Conservation (phyloP, 2,888 invertebrate genomes). For the Hirtodrosophila duncani region DNA sequence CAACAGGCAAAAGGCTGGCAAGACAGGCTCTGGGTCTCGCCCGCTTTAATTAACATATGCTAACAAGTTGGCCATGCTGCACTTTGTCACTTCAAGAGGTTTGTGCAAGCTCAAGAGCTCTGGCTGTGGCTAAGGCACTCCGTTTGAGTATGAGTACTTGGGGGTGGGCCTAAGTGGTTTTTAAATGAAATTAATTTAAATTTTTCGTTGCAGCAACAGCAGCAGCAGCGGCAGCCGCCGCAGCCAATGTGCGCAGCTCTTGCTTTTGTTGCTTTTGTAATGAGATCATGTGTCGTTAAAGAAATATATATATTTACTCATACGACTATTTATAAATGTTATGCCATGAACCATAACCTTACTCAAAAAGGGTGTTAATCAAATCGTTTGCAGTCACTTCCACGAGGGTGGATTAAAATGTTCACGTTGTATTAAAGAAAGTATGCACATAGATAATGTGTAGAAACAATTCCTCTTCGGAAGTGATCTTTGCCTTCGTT, state of each 20-base stretch:
- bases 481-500: too few species aligned
- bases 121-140: slow-evolving; percentile 33
- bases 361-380: slow-evolving; percentile 48
- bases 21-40: slow-evolving; percentile 37
- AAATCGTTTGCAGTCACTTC: too few species aligned
- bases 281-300: slow-evolving; percentile 65
- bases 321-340: slow-evolving; percentile 57
- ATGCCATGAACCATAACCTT: slow-evolving; percentile 39
- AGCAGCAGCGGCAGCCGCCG: slow-evolving; percentile 13
- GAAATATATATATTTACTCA: slow-evolving; percentile 54
- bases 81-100: slow-evolving; percentile 64
- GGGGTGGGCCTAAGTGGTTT: slow-evolving; percentile 71
- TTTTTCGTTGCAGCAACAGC: slow-evolving; percentile 28
- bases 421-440: too few species aligned
- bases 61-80: slow-evolving; percentile 70
- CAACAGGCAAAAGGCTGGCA: too few species aligned
- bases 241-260: slow-evolving; percentile 18
- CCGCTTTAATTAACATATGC: slow-evolving; percentile 72
- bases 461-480: too few species aligned
- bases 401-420: too few species aligned
- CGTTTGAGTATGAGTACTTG: slow-evolving; percentile 35
- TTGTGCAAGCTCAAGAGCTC: slow-evolving; percentile 27
- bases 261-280: slow-evolving; percentile 40
- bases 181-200: slow-evolving; percentile 72
- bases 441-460: too few species aligned